Base-by-base conservation (phyloP, 1,140 invertebrate species). In the Tribolium madens region DNA sequence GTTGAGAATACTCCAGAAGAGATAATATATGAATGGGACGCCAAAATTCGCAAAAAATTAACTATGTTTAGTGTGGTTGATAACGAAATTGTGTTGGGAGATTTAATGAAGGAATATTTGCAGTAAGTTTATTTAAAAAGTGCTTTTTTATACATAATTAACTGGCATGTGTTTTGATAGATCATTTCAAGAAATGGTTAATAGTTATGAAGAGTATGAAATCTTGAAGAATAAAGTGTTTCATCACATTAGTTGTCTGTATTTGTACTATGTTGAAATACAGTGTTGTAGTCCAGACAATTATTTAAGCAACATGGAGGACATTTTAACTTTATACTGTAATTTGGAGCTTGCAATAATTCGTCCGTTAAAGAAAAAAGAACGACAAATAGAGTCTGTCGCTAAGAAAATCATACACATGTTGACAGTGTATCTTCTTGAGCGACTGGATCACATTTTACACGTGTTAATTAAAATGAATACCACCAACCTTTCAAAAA, bases 401-500 rank as follows among this genome's bases (percentile, higher is more conserved):
- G 26, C 57, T 33, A 31, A 18, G 9, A 17, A 36, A 70, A 53
- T 78, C 12, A 75, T 78, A n/a, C 31, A 70, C 9, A 12, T 48
- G 6, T 69, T 78, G 18, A 78, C 73, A 18, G 47, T 72, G 7
- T 78, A 70, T 69, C 48, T 78, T 1, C 31, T 78, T 12, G 47
- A 75, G 26, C 73, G 60, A n/a, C 47, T 42, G 1, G 76, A 78
- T 21, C 57, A 73, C 36, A 46, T 78, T 17, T 57, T 57, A 18
- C 76, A 78, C 33, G 77, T 78, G 36, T 60, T 78, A 33, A 75
- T 78, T 17, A 78, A 78, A 64, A 57, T 78, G 18, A 78, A 78
- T 12, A 48, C 47, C 5, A 75, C 71, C 46, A 26, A 46, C 10
- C 5, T 36, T 70, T 75, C 77, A 14, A 60, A 68, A 1, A 36